phyloP scores from a whole-genome alignment of 2,797 vertebrate species.

The Acanthornis magna region DNA sequence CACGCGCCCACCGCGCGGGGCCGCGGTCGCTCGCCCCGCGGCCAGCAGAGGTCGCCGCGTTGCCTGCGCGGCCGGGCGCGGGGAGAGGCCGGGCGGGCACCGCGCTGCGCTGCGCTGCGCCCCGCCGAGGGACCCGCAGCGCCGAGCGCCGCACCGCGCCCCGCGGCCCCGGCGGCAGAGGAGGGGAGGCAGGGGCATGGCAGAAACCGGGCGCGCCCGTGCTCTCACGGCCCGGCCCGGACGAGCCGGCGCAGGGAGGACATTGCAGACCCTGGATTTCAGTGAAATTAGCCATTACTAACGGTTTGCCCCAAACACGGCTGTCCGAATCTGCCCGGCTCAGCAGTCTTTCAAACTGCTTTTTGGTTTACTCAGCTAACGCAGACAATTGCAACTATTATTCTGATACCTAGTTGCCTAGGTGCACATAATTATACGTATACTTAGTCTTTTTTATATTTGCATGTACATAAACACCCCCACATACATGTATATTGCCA shows the following conservation, averaged over 20 bases:
- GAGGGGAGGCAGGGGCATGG: too few relatives aligned
- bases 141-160: neutral
- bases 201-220: accelerated
- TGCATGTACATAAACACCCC: too few relatives aligned
- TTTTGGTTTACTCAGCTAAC: conserved; percentile 48
- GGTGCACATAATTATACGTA: neutral
- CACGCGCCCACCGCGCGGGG: neutral
- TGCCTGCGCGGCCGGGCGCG: neutral
- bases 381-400: neutral
- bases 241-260: too few relatives aligned
- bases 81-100: neutral
- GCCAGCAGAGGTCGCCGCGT: conserved; percentile 78
- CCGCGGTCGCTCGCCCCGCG: conserved; percentile 1
- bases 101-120: neutral
- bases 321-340: conserved; percentile 35
- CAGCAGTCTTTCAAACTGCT: conserved; percentile 48
- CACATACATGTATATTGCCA: accelerated
- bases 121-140: neutral
- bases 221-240: neutral
- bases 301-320: conserved; percentile 26
- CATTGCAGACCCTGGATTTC: neutral
- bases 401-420: neutral
- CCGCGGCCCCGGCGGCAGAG: neutral
- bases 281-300: neutral
- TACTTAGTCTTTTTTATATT: neutral